Base-by-base conservation (phyloP, 2,888 invertebrate species). In the Ramazzottius varieornatus region DNA sequence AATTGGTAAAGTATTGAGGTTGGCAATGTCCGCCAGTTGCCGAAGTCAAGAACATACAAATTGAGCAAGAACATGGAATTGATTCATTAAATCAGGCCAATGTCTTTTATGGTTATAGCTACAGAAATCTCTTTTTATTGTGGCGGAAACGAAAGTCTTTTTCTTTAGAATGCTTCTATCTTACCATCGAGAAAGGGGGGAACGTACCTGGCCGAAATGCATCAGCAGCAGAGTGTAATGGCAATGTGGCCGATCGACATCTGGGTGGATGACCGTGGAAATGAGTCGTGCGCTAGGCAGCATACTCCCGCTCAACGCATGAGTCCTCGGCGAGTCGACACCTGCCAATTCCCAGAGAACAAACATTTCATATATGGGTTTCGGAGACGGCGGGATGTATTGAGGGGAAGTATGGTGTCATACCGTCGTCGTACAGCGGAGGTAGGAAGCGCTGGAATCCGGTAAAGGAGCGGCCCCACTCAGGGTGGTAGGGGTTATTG, bases 271-370 rank as follows among this genome's bases (percentile, higher is more conserved):
- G 0, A 75, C 73, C 2, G 80, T 77, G 66, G 86, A 87, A 46
- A 87, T 81, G 8, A 79, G 73, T 46, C 88, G 80, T 0, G 87
- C 81, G 67, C 83, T 82, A 1, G 83, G 80, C 1, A 88, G 75
- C 0, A 80, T 79, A 74, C 78, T 68, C 73, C 78, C 24, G 77
- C 70, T 40, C n/a, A 65, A 67, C 1, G 70, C 63, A 1, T 67
- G 67, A 2, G 66, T 32, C 29, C 72, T 67, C 13, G 71, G 71
- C 8, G 66, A 67, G 24, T 68, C 67, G 32, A 73, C 67, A 65
- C 72, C 71, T 72, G 54, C 1, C 34, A 65, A 63, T 65, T 13
- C 8, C 40, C 20, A 20, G 13, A 40, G 40, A n/a, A n/a, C n/a
- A n/a, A n/a, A n/a, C n/a, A n/a, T n/a, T n/a, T n/a, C n/a, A n/a